phyloP scores from a whole-genome alignment of 2,113 vertebrate species.

The Synodontis membranacea region DNA sequence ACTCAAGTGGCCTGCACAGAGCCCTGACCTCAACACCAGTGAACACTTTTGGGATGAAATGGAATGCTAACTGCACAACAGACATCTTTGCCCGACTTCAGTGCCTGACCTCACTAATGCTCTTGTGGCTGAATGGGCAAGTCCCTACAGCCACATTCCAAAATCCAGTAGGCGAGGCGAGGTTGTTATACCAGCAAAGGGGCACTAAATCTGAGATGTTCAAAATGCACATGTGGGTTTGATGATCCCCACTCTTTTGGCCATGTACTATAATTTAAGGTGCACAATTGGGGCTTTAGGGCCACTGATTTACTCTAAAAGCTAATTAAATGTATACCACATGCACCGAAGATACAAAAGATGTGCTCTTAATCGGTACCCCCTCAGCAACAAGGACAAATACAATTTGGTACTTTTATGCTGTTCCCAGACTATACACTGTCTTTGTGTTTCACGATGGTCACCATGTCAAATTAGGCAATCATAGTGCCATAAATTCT shows the following conservation, averaged over 20 bases:
- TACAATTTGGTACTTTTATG: background rate
- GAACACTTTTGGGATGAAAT: background rate
- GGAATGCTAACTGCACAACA: background rate
- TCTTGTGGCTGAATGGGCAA: background rate
- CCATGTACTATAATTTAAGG: background rate
- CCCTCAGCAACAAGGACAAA: background rate
- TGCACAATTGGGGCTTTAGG: background rate
- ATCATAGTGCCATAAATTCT: no score
- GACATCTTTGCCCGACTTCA: background rate
- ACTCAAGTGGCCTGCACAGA: background rate
- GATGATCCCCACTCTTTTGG: no score
- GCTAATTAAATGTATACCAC: background rate
- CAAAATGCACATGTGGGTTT: background rate
- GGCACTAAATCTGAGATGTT: background rate
- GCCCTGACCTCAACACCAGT: background rate
- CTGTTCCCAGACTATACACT: no score
- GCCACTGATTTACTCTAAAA: background rate
- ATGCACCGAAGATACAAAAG: background rate
- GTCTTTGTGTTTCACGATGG: no score
- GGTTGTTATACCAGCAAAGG: background rate
- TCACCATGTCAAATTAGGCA: no score
- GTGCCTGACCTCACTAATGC: background rate
- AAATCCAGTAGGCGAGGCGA: background rate
- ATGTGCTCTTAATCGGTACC: background rate
- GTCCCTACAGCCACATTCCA: background rate